Percentiles rank a stretch among this genome's conserved stretches.
Evolutionary conservation across 1,140 invertebrate species (phyloP).

Genomic region (Belonocnema kinseyi): DNA sequence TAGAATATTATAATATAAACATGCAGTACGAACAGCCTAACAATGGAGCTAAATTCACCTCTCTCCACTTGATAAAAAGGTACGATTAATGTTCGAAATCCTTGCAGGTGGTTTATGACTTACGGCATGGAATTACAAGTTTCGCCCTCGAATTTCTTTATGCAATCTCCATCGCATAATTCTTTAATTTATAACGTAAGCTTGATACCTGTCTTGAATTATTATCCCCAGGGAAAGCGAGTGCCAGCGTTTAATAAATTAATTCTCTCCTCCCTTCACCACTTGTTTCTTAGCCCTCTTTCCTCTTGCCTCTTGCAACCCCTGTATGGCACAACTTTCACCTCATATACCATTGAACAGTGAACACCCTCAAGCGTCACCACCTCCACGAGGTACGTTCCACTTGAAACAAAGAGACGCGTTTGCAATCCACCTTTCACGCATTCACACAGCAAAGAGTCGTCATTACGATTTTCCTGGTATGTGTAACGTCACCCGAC

Average conservation of each 20-base stretch:
- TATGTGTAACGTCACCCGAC: neutral
- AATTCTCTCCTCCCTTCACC: conserved; percentile 28
- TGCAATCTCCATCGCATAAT: conserved; percentile 30
- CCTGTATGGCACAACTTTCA: neutral
- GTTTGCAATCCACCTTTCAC: conserved; percentile 10
- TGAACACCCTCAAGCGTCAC: conserved; percentile 12
- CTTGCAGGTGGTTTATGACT: conserved; percentile 22
- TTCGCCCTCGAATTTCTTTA: conserved; percentile 22
- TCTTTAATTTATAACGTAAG: conserved; percentile 23
- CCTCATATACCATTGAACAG: conserved; percentile 1
- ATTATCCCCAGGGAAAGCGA: conserved; percentile 26
- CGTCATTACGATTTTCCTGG: neutral
- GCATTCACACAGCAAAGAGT: neutral
- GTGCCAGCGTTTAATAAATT: conserved; percentile 29
- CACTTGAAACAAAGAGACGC: conserved; percentile 23
- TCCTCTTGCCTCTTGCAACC: neutral
- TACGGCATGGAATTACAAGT: conserved; percentile 11
- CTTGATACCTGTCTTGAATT: conserved; percentile 30
- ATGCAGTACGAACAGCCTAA: too few relatives aligned
- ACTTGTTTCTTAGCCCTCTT: conserved; percentile 12
- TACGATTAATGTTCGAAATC: conserved; percentile 3
- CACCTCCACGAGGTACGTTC: conserved; percentile 5
- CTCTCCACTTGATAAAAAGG: neutral
- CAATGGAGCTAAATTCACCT: too few relatives aligned
- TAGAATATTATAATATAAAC: too few relatives aligned